Percentiles rank a stretch among this genome's conserved stretches.
Conservation (phyloP, 2,888 invertebrate genomes). For the Reticulitermes lucifugus region DNA sequence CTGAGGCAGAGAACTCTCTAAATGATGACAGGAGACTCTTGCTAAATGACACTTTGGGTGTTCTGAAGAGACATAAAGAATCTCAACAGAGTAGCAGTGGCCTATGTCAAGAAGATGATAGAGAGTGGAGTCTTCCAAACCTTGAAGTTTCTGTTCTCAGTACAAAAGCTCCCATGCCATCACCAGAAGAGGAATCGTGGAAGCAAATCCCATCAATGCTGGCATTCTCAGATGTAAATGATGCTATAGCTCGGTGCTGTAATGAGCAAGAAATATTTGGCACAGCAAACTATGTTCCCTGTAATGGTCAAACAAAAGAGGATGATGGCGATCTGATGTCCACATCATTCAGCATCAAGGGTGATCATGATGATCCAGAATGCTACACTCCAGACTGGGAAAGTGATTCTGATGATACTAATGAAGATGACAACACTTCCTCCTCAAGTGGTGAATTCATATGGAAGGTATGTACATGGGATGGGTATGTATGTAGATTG, state of each 20-base stretch:
- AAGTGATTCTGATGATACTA: conserved; percentile 74
- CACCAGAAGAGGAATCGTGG: conserved; percentile 64
- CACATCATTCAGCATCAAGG: conserved; percentile 67
- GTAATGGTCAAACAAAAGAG: conserved; percentile 6
- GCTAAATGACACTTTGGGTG: conserved; percentile 9
- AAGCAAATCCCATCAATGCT: conserved; percentile 61
- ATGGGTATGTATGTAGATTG: too few relatives aligned
- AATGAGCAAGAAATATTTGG: conserved; percentile 1
- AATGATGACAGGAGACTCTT: not conserved
- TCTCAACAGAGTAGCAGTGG: not conserved
- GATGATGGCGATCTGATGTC: conserved; percentile 58
- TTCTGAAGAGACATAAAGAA: conserved; percentile 12
- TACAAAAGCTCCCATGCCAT: conserved; percentile 61
- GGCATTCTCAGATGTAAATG: conserved; percentile 54
- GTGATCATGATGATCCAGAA: conserved; percentile 56
- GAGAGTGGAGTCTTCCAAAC: conserved; percentile 43
- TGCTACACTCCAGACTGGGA: conserved; percentile 76
- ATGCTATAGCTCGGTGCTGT: conserved; percentile 35
- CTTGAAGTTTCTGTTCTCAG: conserved; percentile 42
- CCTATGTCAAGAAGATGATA: conserved; percentile 16
- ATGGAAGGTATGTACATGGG: conserved; percentile 73
- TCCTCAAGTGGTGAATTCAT: conserved; percentile 83
- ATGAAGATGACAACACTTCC: conserved; percentile 62
- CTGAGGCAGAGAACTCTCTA: not conserved
- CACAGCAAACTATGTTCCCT: not conserved